Evolutionary conservation across 2,797 vertebrate species (phyloP).

Genomic region (Ptychobarbus kaznakovi): DNA sequence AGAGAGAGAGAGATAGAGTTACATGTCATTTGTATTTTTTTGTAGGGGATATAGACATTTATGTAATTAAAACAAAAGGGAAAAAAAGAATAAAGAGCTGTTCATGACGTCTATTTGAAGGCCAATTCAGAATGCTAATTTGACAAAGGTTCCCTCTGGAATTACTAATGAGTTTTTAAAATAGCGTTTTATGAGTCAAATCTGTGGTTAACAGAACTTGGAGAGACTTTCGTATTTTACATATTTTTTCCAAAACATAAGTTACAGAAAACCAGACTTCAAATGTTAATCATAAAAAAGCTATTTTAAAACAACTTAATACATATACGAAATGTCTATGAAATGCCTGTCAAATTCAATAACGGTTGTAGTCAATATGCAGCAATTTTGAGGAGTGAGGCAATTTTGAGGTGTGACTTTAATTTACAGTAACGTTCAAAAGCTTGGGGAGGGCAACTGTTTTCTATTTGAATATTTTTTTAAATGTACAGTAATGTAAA

Average conservation of each 20-base stretch:
- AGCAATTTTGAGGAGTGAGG: not conserved
- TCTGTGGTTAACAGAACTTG: constrained; percentile 10
- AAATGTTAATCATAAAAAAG: not conserved
- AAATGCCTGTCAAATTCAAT: not conserved
- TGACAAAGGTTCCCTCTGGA: not conserved
- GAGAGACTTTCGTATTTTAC: not conserved
- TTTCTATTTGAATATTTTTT: not conserved
- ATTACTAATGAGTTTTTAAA: constrained; percentile 10
- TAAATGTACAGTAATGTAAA: not conserved
- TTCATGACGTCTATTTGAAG: not conserved
- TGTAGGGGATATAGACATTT: not conserved
- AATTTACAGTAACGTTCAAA: not conserved
- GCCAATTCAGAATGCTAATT: constrained; percentile 7
- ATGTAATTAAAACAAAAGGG: not conserved
- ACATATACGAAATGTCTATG: not conserved
- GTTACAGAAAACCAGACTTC: not conserved
- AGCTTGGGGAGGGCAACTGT: not conserved
- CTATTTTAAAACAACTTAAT: not conserved
- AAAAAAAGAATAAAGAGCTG: constrained; percentile 5
- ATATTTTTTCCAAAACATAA: not conserved
- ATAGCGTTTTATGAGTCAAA: not conserved
- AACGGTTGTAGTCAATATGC: not conserved
- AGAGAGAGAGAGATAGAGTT: constrained; percentile 4
- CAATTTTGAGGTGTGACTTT: not conserved
- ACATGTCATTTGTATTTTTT: not conserved